Evolutionary conservation across 2,888 invertebrate genomes (phyloP), one percentile per base, ranked within the genome.

Genomic region (Pyrgus malvae): DNA sequence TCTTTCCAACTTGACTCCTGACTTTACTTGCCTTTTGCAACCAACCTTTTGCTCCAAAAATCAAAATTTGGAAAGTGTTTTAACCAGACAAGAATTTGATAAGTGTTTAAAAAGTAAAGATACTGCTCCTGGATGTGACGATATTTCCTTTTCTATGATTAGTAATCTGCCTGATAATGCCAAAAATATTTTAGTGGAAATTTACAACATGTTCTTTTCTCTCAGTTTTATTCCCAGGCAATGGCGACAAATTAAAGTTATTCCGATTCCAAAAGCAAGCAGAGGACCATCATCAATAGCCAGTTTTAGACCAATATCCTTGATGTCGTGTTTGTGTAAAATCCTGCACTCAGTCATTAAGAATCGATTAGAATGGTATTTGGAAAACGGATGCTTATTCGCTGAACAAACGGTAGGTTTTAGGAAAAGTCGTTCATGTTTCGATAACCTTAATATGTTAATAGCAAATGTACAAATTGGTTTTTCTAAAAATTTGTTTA

Each of bases 141-240:
- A 44, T 19, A 17, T 31, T n/a, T 46, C 46, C 9, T 46, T 19
- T 23, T 46, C 35, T 1, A 46, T 46, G 23, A n/a, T 46, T 8
- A 9, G n/a, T 14, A 8, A 35, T 14, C 9, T 46, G 9, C 46
- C 46, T 6, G 6, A 14, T 9, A 6, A 3, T 5, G 45, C 16
- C 2, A 33, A 14, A 33, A 33, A 33, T 14, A 14, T 14, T 8
- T 5, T 33, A 14, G 2, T 33, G 2, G 12, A 33, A 33, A 33
- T 33, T 12, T 33, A 9, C 14, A 33, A 33, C 33, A 33, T 6
- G 12, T 14, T 33, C 7, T 14, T 31, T 0, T 31, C 31, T 5
- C 2, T 12, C 4, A 12, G 31, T 1, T 12, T 33, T 2, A 1
- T 27, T 2, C 27, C 27, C 2, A 1, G 8, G 9, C n/a, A 27